Evolutionary conservation across 1,140 invertebrate genomes (phyloP), one percentile per base, ranked within the genome.

Genomic region (Drosophila burlai): DNA sequence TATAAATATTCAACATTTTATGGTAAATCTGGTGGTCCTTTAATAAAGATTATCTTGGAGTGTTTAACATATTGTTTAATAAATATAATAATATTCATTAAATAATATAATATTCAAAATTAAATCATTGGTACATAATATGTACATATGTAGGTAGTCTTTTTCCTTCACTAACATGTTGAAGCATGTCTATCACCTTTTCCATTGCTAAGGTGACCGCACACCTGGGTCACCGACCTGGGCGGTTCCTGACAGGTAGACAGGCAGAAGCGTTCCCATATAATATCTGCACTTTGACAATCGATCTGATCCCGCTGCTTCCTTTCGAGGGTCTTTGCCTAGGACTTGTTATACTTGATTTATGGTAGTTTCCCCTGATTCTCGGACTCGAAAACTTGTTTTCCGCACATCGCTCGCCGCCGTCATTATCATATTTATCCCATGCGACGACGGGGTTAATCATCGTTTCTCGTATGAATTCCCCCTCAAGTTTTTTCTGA

Each of bases 161-260:
- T 24, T 43, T 13, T 16, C 2, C 4, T 4, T 16, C 10, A n/a
- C 24, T 36, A 9, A 13, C 2, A 21, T 85, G 79, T 82, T 58
- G 55, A n/a, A 72, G 15, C 80, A 65, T 79, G 69, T 77, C 43
- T 34, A 4, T 8, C 42, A n/a, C 16, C 15, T 13, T 47, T 21
- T 0, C 21, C 13, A 21, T 49, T 64, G 42, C 38, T 54, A 45
- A 40, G 49, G 31, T 55, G 18, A 38, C 49, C 60, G 43, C 57
- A 43, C 63, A 49, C 65, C 42, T 68, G 45, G 84, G 77, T 81
- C 77, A 72, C 36, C 77, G 77, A 87, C 83, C 84, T 84, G 66
- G 49, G 62, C 52, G 58, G 50, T 34, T 47, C 60, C 64, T 79
- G 65, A 11, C 83, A 89, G 84, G 77, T 89, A 24, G 24, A 24